These are phyloP conservation scores for Peribatodes rhomboidaria DNA, from an alignment of 2,888 invertebrate species.

Conservation along the genomic window DNA sequence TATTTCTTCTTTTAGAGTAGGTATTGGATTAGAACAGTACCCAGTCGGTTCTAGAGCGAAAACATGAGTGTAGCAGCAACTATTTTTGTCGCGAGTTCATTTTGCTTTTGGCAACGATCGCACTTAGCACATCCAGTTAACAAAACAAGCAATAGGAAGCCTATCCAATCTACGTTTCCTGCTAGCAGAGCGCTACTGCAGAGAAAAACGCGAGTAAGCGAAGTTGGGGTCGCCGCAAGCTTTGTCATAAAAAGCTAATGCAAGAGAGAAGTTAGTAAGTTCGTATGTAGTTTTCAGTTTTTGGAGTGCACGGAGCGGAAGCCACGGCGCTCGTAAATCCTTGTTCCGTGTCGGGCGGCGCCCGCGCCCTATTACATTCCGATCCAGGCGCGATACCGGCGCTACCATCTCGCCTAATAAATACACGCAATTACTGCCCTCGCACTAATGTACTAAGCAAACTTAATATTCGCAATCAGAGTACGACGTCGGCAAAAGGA, in stretches of 20 bases:
- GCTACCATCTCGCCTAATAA: conserved; percentile 49
- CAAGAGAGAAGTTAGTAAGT: conserved; percentile 51
- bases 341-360: conserved; percentile 56
- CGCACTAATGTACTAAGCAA: conserved; percentile 44
- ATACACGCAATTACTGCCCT: conserved; percentile 58
- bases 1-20: conserved; percentile 3
- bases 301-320: conserved; percentile 64
- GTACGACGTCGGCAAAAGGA: conserved; percentile 16
- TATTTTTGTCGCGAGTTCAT: conserved; percentile 28
- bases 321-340: conserved; percentile 60
- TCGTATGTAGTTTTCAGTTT: conserved; percentile 62
- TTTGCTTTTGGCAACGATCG: conserved; percentile 42
- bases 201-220: conserved; percentile 42
- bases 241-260: conserved; percentile 58
- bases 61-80: conserved; percentile 2
- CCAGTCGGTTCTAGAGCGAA: not conserved
- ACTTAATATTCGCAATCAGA: conserved; percentile 37
- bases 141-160: conserved; percentile 43
- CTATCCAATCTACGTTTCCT: conserved; percentile 44
- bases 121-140: conserved; percentile 39
- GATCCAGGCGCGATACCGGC: conserved; percentile 54
- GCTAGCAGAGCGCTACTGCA: conserved; percentile 30
- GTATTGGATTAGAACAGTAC: conserved; percentile 6
- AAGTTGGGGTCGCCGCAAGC: conserved; percentile 39
- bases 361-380: conserved; percentile 61